Base-by-base conservation (phyloP, 2,113 vertebrate species). In the Tetraodon nigroviridis region DNA sequence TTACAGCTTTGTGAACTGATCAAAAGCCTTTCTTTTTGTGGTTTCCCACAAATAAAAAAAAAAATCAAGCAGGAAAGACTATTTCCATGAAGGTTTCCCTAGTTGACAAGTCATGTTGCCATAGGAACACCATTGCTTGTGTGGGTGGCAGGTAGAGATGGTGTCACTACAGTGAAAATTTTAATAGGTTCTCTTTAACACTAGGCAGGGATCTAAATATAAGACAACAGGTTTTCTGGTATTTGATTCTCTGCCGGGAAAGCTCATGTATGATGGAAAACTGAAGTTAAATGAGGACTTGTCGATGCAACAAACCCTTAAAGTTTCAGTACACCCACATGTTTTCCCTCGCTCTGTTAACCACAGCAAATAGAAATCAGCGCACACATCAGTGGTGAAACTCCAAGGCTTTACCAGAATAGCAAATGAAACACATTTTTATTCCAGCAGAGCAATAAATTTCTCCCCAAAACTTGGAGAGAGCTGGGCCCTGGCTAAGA, bases 101-200 rank as follows among this genome's bases (percentile, higher is more conserved):
- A 55, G 80, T 78, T 83, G 82, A 87, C 75, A 84, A 79, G 75
- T 65, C 72, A 71, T 15, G 83, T 88, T 87, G 80, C 81, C 81
- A 85, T 89, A 81, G 86, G 72, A 90, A 89, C 75, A 42, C 78
- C 55, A 69, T 64, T 62, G 71, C 68, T 67, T 64, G 81, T 51
- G 76, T 80, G 67, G 85, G 84, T 61, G 75, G 79, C 69, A 79
- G 79, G 80, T 76, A 73, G 72, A 63, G 59, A 75, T 37, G 45
- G 20, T 53, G 68, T 58, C 57, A 47, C 59, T 61, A 55, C 49
- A 29, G 54, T 40, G 55, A 55, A 48, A 46, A n/a, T 4, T 46
- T 46, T 46, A 46, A 46, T 46, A 46, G 44, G 14, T 46, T 17
- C 44, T 17, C 15, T 46, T n/a, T 46, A 7, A n/a, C 44, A 46